Evolutionary conservation across 2,888 invertebrate genomes (phyloP), one percentile per base, ranked within the genome.

Genomic region (Dryadula phaetusa): DNA sequence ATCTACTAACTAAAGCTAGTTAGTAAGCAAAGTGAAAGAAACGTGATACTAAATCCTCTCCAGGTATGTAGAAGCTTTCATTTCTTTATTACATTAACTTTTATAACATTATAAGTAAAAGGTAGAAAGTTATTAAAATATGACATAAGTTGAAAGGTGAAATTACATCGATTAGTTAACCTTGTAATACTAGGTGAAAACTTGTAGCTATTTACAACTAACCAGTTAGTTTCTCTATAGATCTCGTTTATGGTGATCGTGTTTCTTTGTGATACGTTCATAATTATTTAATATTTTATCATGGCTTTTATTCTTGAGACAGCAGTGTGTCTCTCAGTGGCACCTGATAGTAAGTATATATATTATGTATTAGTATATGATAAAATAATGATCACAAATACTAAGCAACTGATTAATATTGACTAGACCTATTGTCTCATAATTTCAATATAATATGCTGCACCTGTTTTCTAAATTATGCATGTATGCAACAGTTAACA

Each of bases 71-170:
- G 40, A 28, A 60, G 49, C 56, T 40, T 56, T 56, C 16, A 40
- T 40, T 60, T 47, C n/a, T 34, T 52, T 16, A 16, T 47, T 49
- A 40, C n/a, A 42, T 63, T 64, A 63, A 18, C 16, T 56, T 62
- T 49, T 40, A 66, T 64, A 10, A 52, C 62, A 44, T 64, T 70
- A 66, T 70, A 64, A 56, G 49, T 49, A 40, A 70, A 67, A 66
- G 70, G 71, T 82, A 82, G 87, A 91, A 92, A 90, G 90, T 85
- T 81, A 81, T 77, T 74, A 73, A 72, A 72, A 72, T 78, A 76
- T 88, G 86, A 86, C 85, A 83, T 89, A 88, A 82, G 83, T 88
- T 86, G 85, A 88, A 84, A 90, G 87, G 89, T 90, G 88, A 90
- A 88, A 90, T 82, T 80, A 80, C 77, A 74, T 75, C 74, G 76